These are phyloP conservation scores for Cephalotes varians DNA, from an alignment of 2,888 invertebrate species.

Conservation along the genomic window DNA sequence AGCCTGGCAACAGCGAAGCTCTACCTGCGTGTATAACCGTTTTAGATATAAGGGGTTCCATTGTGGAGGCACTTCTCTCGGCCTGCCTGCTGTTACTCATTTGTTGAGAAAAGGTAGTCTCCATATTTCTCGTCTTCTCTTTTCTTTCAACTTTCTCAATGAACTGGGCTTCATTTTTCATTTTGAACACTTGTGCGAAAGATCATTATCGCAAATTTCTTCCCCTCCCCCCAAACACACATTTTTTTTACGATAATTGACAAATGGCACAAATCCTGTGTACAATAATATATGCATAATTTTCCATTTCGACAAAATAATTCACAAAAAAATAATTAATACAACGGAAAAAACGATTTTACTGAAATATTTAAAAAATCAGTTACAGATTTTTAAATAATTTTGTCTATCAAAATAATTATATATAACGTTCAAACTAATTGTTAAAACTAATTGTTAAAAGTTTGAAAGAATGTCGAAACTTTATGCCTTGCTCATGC, in stretches of 20 bases:
- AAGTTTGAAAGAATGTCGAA: no score
- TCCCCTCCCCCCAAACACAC: no score
- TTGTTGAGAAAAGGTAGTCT: conserved; percentile 49
- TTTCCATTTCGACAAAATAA: not conserved
- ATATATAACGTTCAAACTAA: no score
- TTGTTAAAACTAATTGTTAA: no score
- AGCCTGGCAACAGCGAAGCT: conserved; percentile 48
- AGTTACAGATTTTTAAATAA: no score
- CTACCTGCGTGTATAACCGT: conserved; percentile 55
- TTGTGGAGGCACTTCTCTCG: conserved; percentile 62
- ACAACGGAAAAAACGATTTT: no score
- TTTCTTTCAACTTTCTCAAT: conserved; percentile 27
- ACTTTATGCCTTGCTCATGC: no score
- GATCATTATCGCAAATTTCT: conserved; percentile 29
- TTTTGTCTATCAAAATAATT: no score
- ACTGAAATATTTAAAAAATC: no score
- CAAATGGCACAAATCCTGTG: no score
- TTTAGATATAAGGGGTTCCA: conserved; percentile 52
- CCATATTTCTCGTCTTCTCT: not conserved
- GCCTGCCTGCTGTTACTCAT: conserved; percentile 58
- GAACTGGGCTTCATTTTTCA: conserved; percentile 14
- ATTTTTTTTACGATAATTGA: no score
- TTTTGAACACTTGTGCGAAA: conserved; percentile 16
- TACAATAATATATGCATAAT: not conserved
- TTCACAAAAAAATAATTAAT: not conserved